A percentile compares a stretch with the other conserved stretches of the same genome.
Conservation (phyloP, 1,140 invertebrate genomes). For the Teleopsis dalmanni region DNA sequence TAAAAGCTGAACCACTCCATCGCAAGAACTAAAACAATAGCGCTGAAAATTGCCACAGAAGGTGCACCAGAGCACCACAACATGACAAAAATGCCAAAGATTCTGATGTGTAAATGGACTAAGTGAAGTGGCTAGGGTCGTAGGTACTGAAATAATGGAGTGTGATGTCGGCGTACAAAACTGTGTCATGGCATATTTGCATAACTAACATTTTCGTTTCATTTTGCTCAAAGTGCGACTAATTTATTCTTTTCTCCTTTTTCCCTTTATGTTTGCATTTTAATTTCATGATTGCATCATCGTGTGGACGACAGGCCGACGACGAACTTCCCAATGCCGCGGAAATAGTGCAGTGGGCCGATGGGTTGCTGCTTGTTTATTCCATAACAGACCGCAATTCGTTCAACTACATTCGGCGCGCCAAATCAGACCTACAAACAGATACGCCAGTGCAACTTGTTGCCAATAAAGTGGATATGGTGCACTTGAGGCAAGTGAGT, state of each 20-base stretch:
- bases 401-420: constrained; percentile 74
- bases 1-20: background rate
- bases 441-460: constrained; percentile 57
- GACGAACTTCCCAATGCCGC: constrained; percentile 63
- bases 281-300: too few species aligned
- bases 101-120: too few species aligned
- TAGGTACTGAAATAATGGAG: too few species aligned
- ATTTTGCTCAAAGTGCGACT: too few species aligned
- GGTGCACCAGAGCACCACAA: too few species aligned
- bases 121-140: too few species aligned
- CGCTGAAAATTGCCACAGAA: constrained; percentile 2
- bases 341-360: constrained; percentile 79
- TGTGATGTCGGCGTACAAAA: too few species aligned
- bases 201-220: too few species aligned
- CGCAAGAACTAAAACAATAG: background rate
- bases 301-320: constrained; percentile 46
- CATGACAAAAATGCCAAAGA: too few species aligned
- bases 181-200: too few species aligned
- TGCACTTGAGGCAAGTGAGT: constrained; percentile 82
- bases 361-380: constrained; percentile 81
- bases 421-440: constrained; percentile 63
- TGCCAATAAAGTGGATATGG: constrained; percentile 88
- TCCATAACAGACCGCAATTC: constrained; percentile 82
- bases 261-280: too few species aligned
- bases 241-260: too few species aligned